Conservation (phyloP, 2,888 invertebrate species). For the Orgyia antiqua region DNA sequence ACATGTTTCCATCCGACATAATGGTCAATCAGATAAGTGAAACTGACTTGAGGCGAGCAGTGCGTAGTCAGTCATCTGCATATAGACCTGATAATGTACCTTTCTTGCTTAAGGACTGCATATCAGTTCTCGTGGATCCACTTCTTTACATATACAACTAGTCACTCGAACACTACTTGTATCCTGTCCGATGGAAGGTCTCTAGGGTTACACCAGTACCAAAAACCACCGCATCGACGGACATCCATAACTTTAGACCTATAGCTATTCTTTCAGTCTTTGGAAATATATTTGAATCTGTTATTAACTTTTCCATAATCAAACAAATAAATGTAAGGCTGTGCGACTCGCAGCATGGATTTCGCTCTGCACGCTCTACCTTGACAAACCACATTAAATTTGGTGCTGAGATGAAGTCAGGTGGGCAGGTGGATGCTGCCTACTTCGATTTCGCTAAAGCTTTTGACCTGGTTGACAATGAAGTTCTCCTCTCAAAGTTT, state of each 20-base stretch:
- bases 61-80: no score
- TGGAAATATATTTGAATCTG: background rate
- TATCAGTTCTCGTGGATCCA: no score
- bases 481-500: background rate
- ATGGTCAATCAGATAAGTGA: no score
- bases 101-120: no score
- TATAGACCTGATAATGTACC: no score
- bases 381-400: background rate
- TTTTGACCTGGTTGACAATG: slow-evolving; percentile 1
- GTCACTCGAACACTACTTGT: background rate
- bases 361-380: background rate
- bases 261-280: background rate
- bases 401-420: background rate
- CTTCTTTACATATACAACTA: no score
- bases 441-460: slow-evolving; percentile 1
- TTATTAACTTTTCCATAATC: background rate
- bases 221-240: background rate
- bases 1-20: no score
- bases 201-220: background rate
- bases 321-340: background rate
- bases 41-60: no score
- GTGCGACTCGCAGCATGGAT: background rate
- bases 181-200: background rate
- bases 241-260: background rate
- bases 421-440: slow-evolving; percentile 1